Base-by-base conservation (phyloP, 2,113 vertebrate species). In the Tautogolabrus adspersus region DNA sequence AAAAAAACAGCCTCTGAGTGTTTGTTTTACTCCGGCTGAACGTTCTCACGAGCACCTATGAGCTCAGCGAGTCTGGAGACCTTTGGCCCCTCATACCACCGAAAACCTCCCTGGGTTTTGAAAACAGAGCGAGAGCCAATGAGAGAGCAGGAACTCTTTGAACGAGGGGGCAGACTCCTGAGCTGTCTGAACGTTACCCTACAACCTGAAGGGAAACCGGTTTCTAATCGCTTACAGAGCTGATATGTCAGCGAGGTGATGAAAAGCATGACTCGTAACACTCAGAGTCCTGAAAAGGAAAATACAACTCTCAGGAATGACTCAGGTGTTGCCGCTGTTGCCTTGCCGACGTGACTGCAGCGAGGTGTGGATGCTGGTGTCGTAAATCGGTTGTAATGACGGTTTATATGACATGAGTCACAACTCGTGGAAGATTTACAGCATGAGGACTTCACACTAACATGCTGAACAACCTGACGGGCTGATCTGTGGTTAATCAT, bases 101-200 rank as follows among this genome's bases (percentile, higher is more conserved):
- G 2, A 0, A 58, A 56, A 30, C 12, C 52, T 71, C 37, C 0
- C 23, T n/a, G 60, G 46, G 19, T 71, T 79, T 79, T 38, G 1
- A 67, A 87, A 77, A 61, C 8, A 8, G 34, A 30, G 34, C 5
- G 3, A 38, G 64, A 19, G 34, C 77, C 84, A 87, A 84, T 81
- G 11, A 74, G 82, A 72, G 6, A 1, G 21, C 78, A 47, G 72
- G 40, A 0, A 0, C 0, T 1, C 52, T n/a, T 15, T 26, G 11
- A 83, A 75, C 30, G 66, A 81, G 74, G 72, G 73, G 66, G 76
- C 2, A 57, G 16, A 1, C 0, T 9, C 19, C 9, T 37, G 0
- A 38, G 37, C 55, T 15, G 7, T 52, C 1, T 23, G 22, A 62
- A 72, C 34, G 64, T 71, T 57, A 52, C 37, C 8, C 18, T 8